Conservation (phyloP, 1,140 invertebrate genomes). For the Heliothis subflexa region DNA sequence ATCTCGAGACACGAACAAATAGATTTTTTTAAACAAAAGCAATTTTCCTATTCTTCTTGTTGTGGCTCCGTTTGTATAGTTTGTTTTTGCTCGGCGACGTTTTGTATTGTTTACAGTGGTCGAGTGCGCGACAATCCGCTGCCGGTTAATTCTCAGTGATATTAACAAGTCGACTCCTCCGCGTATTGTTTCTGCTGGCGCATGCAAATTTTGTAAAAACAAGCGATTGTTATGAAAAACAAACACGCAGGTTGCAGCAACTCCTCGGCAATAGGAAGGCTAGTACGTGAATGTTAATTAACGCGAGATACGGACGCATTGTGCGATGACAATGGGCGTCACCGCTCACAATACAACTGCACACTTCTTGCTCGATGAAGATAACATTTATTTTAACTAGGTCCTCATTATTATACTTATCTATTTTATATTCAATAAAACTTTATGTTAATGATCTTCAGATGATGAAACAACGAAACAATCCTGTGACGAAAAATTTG, state of each 20-base stretch:
- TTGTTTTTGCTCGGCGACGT: conserved; percentile 80
- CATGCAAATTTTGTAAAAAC: conserved; percentile 81
- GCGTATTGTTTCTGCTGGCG: conserved; percentile 73
- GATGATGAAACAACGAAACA: conserved; percentile 29
- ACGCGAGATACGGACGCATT: conserved; percentile 49
- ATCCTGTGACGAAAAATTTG: conserved; percentile 28
- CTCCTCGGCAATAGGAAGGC: conserved; percentile 52
- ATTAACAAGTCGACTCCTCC: conserved; percentile 72
- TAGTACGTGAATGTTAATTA: conserved; percentile 43
- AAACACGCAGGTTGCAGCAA: conserved; percentile 58
- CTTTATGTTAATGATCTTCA: conserved; percentile 27
- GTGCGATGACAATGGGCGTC: conserved; percentile 44
- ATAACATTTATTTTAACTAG: conserved; percentile 40
- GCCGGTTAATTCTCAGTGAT: conserved; percentile 82
- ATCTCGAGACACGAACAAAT: conserved; percentile 81
- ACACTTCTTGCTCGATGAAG: conserved; percentile 35
- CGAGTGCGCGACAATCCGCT: conserved; percentile 77
- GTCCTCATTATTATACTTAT: conserved; percentile 37
- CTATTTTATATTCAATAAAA: conserved; percentile 29
- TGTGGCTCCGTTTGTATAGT: conserved; percentile 79
- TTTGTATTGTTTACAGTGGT: conserved; percentile 84
- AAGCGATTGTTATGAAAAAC: conserved; percentile 76
- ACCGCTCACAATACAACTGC: conserved; percentile 22
- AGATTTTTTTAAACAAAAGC: conserved; percentile 85
- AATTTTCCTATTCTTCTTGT: conserved; percentile 86